Evolutionary conservation across 2,113 vertebrate species (phyloP), one percentile per base, ranked within the genome.

Genomic region (Nyctibius bracteatus): DNA sequence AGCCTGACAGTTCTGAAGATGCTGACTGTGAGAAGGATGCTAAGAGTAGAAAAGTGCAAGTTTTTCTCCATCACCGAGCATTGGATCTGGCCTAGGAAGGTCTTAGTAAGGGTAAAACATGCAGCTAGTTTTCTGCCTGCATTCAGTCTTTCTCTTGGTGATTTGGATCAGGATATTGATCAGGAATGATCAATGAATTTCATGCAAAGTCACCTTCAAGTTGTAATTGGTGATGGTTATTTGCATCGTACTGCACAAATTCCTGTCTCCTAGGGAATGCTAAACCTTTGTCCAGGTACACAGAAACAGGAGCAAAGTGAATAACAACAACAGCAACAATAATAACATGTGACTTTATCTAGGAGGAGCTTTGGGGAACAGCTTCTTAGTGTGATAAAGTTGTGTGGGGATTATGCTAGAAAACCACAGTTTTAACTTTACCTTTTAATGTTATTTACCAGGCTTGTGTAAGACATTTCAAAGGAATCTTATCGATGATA

Each of bases 241-340:
- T 89, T 58, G 14, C 18, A 57, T 39, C 44, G 10, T 37, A 1
- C 20, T 70, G 37, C 57, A 67, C 16, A 59, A 14, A 7, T 15
- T 62, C 4, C 0, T 46, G 14, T 41, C n/a, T 55, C 35, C 9
- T 25, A 15, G 44, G 21, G 14, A 57, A 31, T 24, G 22, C 12
- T 24, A 61, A 68, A 52, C 5, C 3, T 65, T 39, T 82, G 16
- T 2, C 19, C 28, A 37, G 15, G 14, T 79, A 12, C 5, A 47
- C 33, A 80, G 47, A 79, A 85, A 63, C 6, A 79, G 61, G 33
- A 79, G 51, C 6, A 67, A 81, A 65, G 8, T 33, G 3, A 90
- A 7, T 8, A 62, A 9, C 5, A 70, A 28, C 2, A 63, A 16
- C 0, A 57, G 24, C 0, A 59, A 43, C 4, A 51, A n/a, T 2